Evolutionary conservation across 2,113 vertebrate species (phyloP).

Genomic region (Donacobius atricapilla): DNA sequence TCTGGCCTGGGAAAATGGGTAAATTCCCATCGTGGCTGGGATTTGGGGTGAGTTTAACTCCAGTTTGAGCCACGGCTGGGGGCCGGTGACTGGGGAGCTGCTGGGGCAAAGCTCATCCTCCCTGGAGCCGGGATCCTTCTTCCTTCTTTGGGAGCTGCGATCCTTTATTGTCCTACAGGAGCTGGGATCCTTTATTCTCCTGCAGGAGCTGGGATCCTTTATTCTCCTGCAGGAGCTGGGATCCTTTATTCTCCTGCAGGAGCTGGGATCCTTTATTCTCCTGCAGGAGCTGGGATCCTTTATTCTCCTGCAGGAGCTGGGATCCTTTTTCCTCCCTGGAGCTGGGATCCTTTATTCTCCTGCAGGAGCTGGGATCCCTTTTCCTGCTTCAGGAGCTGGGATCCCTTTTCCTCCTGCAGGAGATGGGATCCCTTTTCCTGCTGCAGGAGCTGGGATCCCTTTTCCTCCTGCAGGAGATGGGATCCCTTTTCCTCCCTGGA

Average conservation of each 20-base stretch:
- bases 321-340: neutral
- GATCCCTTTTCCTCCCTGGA: too few species aligned
- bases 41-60: neutral
- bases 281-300: neutral
- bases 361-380: neutral
- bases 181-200: neutral
- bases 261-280: neutral
- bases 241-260: neutral
- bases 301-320: neutral
- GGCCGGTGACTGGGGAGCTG: neutral
- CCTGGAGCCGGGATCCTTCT: neutral
- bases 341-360: neutral
- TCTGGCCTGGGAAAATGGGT: neutral
- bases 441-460: neutral
- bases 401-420: neutral
- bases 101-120: neutral
- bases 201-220: neutral
- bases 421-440: neutral
- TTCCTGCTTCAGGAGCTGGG: too few species aligned
- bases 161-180: neutral
- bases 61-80: neutral
- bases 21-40: neutral
- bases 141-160: neutral
- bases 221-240: neutral
- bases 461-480: too few species aligned